Evolutionary conservation across 2,797 vertebrate genomes (phyloP), one percentile per base, ranked within the genome.

Genomic region (Ptychobarbus kaznakovi): DNA sequence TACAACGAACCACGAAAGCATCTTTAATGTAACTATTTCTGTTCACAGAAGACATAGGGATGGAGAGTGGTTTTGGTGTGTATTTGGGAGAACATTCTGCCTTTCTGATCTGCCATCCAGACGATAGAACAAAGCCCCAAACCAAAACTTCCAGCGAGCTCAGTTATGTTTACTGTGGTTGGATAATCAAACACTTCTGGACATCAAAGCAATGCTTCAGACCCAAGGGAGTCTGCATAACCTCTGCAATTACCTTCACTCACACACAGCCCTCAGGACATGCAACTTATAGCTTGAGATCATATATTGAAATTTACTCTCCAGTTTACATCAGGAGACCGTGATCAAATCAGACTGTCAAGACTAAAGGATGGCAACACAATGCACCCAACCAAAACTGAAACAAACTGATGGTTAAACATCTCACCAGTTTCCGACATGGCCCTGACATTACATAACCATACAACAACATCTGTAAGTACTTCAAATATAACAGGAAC

Each of bases 181-280:
- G 85, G 80, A 81, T 82, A 86, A 86, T 82, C 80, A 86, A 82
- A 82, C 80, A 86, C 85, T 82, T 77, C 80, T 82, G 72, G 80
- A 75, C 79, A 86, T 86, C 85, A 86, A 82, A 86, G 80, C 66
- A 49, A 63, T 38, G 76, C 66, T 85, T 85, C 66, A 85, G 75
- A 85, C 83, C 76, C 76, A 63, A 42, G 83, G 76, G 76, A 85
- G 83, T 80, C 83, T 49, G 40, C 83, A 73, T 80, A 85, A 79
- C 83, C 76, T 82, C 80, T 82, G 73, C 80, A 86, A 86, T 78
- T 82, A 82, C 83, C 78, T 82, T 85, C 65, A 58, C 74, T 82
- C 68, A 56, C 73, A 82, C 80, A 44, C 25, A 65, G 51, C 83
- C 76, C 83, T 72, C 46, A 85, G 66, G 76, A 61, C 40, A 80